These are phyloP conservation scores for Ophonus ardosiacus DNA, from an alignment of 2,888 invertebrate species.

Conservation along the genomic window DNA sequence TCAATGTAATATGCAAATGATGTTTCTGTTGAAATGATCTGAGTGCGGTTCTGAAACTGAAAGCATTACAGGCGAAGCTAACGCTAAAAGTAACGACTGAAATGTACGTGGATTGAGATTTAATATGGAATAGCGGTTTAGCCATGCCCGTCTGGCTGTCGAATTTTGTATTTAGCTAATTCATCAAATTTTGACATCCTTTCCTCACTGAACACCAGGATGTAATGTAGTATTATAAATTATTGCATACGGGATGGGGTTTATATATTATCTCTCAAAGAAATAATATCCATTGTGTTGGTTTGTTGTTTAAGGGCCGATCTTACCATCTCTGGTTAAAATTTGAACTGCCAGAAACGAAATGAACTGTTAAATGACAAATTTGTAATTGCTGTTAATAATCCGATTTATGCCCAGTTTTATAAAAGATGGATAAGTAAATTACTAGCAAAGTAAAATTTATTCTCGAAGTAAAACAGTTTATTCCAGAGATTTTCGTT, in stretches of 20 bases:
- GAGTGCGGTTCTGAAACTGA: neutral
- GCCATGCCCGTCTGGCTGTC: neutral
- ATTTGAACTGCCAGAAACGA: too few relatives aligned
- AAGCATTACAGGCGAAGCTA: slow-evolving; percentile 14
- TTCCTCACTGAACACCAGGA: neutral
- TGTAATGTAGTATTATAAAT: slow-evolving; percentile 18
- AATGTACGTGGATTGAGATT: slow-evolving; percentile 42
- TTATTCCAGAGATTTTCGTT: too few relatives aligned
- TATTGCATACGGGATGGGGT: neutral
- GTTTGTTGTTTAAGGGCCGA: too few relatives aligned
- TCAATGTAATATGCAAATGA: neutral
- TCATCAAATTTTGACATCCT: slow-evolving; percentile 19
- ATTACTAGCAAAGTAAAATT: too few relatives aligned
- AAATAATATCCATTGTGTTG: too few relatives aligned
- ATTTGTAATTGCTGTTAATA: too few relatives aligned
- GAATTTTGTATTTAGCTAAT: slow-evolving; percentile 36
- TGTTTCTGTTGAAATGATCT: neutral
- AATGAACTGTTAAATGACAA: too few relatives aligned
- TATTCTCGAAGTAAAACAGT: too few relatives aligned
- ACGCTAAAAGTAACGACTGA: slow-evolving; percentile 13
- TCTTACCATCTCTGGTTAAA: too few relatives aligned
- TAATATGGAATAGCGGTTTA: slow-evolving; percentile 15
- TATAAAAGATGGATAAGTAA: too few relatives aligned
- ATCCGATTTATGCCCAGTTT: too few relatives aligned
- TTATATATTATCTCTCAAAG: too few relatives aligned